phyloP scores from a whole-genome alignment of 2,113 vertebrate species.

The Pandion haliaetus region DNA sequence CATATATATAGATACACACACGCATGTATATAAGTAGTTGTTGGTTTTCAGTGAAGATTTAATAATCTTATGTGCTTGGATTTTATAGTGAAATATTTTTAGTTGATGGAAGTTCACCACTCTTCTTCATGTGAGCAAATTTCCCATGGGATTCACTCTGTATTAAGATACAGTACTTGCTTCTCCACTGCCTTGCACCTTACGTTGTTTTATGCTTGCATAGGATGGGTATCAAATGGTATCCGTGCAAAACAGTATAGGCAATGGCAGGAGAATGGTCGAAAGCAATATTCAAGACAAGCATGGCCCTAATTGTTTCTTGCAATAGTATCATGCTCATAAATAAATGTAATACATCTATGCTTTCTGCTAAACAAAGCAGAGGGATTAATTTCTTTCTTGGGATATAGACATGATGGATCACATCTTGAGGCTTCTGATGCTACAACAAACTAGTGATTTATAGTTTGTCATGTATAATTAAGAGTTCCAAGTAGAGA shows the following conservation, averaged over 20 bases:
- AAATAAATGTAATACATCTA: background rate
- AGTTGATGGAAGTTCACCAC: background rate
- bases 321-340: background rate
- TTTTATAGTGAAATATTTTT: background rate
- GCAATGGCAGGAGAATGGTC: background rate
- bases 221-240: background rate
- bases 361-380: background rate
- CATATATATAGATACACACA: background rate
- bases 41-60: background rate
- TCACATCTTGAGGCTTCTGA: background rate
- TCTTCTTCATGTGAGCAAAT: background rate
- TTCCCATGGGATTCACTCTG: background rate
- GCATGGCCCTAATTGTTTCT: background rate
- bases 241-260: background rate
- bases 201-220: background rate
- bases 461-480: conserved; percentile 11
- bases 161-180: background rate
- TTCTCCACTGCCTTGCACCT: background rate
- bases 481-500: background rate
- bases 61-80: background rate
- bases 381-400: background rate
- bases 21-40: fast-evolving
- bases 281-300: background rate
- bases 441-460: conserved; percentile 2
- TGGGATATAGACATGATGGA: background rate